A percentile compares a stretch with the other conserved stretches of the same genome.
Conservation (phyloP, 1,140 invertebrate species). For the Pseudomyrmex pallidus region DNA sequence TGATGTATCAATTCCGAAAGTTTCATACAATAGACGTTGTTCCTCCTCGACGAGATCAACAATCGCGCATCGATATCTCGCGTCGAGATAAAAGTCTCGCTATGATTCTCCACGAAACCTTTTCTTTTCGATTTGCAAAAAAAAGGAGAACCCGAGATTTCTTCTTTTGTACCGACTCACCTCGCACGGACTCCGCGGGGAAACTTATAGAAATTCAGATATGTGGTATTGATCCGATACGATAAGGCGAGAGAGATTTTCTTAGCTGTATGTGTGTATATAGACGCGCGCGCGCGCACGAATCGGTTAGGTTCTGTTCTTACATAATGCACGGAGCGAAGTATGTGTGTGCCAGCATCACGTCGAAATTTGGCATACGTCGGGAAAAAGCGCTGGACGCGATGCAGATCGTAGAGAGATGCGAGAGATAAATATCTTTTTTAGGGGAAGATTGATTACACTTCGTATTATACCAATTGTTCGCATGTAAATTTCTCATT, state of each 20-base stretch:
- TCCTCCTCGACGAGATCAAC: background rate
- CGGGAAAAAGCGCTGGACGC: background rate
- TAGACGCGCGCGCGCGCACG: no score
- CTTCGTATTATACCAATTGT: no score
- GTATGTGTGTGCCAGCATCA: background rate
- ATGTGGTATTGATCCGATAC: background rate
- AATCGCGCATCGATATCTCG: constrained; percentile 19
- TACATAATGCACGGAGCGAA: background rate
- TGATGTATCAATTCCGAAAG: no score
- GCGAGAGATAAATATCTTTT: background rate
- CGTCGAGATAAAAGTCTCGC: constrained; percentile 29
- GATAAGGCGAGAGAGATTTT: background rate
- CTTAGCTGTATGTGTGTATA: no score
- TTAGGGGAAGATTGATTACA: background rate
- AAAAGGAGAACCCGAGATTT: background rate
- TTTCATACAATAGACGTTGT: no score
- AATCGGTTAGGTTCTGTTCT: background rate
- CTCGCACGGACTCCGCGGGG: background rate
- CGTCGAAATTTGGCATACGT: constrained; percentile 20
- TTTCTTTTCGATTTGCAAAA: background rate
- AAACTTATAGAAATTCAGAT: background rate
- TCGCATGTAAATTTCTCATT: no score
- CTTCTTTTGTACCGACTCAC: no score
- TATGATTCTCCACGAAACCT: background rate
- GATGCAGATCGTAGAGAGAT: background rate